phyloP scores from a whole-genome alignment of 2,888 invertebrate species.

The Craniophora ligustri region DNA sequence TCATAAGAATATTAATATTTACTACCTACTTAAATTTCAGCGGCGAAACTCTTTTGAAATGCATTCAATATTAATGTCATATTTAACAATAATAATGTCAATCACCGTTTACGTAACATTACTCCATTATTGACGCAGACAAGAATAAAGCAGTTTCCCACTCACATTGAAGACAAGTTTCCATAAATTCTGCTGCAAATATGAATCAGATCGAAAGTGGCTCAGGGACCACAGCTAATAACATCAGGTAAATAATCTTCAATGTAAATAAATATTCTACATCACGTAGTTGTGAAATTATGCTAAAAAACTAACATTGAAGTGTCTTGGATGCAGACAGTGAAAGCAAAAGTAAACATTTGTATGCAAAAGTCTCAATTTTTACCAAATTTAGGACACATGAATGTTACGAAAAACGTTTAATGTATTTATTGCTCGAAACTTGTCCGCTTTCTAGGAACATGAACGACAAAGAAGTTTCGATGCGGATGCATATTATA shows the following conservation, averaged over 20 bases:
- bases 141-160: slow-evolving; percentile 50
- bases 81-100: slow-evolving; percentile 32
- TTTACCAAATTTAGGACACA: neutral
- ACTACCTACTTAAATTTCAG: neutral
- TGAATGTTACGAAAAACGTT: neutral
- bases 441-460: neutral
- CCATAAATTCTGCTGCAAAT: slow-evolving; percentile 49
- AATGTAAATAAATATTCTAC: slow-evolving; percentile 5
- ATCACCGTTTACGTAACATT: slow-evolving; percentile 45
- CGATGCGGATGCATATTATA: slow-evolving; percentile 25
- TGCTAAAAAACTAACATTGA: neutral
- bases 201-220: slow-evolving; percentile 45
- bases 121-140: slow-evolving; percentile 49
- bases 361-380: neutral
- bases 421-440: neutral
- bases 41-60: slow-evolving; percentile 5
- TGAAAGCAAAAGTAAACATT: neutral
- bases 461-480: neutral
- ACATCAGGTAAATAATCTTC: slow-evolving; percentile 26
- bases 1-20: neutral
- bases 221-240: slow-evolving; percentile 36
- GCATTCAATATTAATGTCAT: slow-evolving; percentile 39
- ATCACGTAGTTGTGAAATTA: slow-evolving; percentile 1
- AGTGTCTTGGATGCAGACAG: neutral
- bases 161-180: slow-evolving; percentile 50